Evolutionary conservation across 1,140 invertebrate species (phyloP).

Genomic region (Drosophila azteca): DNA sequence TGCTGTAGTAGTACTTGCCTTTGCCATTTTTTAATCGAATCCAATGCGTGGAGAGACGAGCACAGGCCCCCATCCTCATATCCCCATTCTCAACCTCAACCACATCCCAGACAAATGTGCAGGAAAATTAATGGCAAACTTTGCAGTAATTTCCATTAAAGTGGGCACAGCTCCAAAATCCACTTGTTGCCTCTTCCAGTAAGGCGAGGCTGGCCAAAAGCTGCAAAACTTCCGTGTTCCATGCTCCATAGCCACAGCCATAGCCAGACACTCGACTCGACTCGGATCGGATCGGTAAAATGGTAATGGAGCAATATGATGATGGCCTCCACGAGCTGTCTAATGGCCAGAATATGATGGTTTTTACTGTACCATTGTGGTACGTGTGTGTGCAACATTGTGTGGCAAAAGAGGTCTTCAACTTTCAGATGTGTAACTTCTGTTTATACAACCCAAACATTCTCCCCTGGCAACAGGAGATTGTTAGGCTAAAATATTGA

Average conservation of each 20-base stretch:
- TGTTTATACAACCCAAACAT: too few relatives aligned
- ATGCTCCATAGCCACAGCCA: conserved; percentile 21
- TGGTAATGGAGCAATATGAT: conserved; percentile 49
- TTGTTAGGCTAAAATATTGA: conserved; percentile 29
- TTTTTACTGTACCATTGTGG: conserved; percentile 6
- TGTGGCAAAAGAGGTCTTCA: too few relatives aligned
- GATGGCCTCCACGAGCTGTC: conserved; percentile 38
- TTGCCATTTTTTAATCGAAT: conserved; percentile 71
- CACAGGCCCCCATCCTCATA: not conserved
- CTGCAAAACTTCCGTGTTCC: conserved; percentile 54
- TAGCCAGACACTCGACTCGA: not conserved
- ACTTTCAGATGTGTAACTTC: too few relatives aligned
- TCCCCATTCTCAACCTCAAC: too few relatives aligned
- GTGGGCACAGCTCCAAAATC: conserved; percentile 63
- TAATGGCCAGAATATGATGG: conserved; percentile 40
- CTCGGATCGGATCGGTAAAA: conserved; percentile 17
- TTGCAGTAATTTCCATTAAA: conserved; percentile 72
- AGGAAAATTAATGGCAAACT: conserved; percentile 45
- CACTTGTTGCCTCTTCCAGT: conserved; percentile 64
- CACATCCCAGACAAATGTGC: conserved; percentile 30
- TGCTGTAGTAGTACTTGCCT: conserved; percentile 34
- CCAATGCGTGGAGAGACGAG: conserved; percentile 44
- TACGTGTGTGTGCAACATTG: too few relatives aligned
- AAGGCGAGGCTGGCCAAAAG: conserved; percentile 23
- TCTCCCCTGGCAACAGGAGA: conserved; percentile 25